These are phyloP conservation scores for Tinea trinotella DNA, from an alignment of 2,888 invertebrate species.

Conservation along the genomic window DNA sequence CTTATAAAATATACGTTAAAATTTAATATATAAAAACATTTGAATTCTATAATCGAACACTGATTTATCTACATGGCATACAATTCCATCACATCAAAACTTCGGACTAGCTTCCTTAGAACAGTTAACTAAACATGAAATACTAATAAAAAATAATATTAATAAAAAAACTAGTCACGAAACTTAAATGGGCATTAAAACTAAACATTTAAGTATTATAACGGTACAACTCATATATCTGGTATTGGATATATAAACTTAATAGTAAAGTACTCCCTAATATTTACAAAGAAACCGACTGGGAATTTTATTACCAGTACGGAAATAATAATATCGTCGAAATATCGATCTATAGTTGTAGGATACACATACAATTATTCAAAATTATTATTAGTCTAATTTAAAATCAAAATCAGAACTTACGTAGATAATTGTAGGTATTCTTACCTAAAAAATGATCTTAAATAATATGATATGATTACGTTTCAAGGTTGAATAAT, in stretches of 20 bases:
- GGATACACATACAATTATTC: not conserved
- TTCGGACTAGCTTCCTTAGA: conserved; percentile 71
- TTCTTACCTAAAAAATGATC: conserved; percentile 7
- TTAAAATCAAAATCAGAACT: not conserved
- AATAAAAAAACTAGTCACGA: conserved; percentile 66
- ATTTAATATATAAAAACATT: conserved; percentile 24
- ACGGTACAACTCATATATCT: not conserved
- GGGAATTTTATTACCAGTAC: conserved; percentile 11
- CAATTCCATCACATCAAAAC: conserved; percentile 62
- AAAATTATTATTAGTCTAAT: not conserved
- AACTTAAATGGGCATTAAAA: conserved; percentile 34
- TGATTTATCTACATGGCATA: conserved; percentile 46
- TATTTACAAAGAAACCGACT: conserved; percentile 13
- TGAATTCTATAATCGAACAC: conserved; percentile 20
- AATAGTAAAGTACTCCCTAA: not conserved
- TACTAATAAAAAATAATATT: conserved; percentile 30
- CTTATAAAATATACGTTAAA: conserved; percentile 11
- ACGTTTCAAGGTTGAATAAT: conserved; percentile 16
- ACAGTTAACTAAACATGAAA: conserved; percentile 35
- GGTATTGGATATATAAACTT: conserved; percentile 14
- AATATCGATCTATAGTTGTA: not conserved
- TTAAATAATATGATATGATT: conserved; percentile 17
- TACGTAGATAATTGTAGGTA: conserved; percentile 5
- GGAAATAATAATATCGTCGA: not conserved
- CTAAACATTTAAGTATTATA: conserved; percentile 25